Percentiles rank a stretch among this genome's conserved stretches.
Conservation (phyloP, 2,113 vertebrate species). For the Xiphophorus couchianus region DNA sequence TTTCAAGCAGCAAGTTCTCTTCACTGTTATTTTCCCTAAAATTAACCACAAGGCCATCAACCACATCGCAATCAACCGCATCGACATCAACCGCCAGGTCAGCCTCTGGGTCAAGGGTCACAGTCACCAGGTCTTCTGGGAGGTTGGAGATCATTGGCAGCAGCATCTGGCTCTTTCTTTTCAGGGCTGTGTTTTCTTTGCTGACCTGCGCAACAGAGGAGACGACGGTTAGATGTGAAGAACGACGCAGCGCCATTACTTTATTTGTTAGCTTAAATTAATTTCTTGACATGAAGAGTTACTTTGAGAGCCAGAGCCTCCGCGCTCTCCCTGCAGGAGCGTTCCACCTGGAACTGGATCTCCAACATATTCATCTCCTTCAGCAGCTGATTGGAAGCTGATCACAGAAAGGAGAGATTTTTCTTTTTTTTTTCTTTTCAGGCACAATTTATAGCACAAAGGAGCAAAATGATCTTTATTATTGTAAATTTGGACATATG, state of each 20-base stretch:
- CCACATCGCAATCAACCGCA: neutral
- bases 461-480: neutral
- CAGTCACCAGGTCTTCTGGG: conserved; percentile 39
- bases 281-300: neutral
- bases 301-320: conserved; percentile 79
- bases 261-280: neutral
- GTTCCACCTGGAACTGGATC: conserved; percentile 79
- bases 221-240: neutral
- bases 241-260: too few relatives aligned
- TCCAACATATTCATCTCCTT: conserved; percentile 81
- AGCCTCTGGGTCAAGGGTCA: conserved; percentile 27
- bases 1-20: conserved; percentile 43
- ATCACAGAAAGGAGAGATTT: neutral
- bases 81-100: conserved; percentile 4
- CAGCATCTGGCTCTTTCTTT: conserved; percentile 74
- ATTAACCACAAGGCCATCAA: neutral
- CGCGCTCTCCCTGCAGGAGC: conserved; percentile 76
- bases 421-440: neutral
- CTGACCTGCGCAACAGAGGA: conserved; percentile 69
- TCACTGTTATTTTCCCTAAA: conserved; percentile 34
- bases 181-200: conserved; percentile 78
- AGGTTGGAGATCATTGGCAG: conserved; percentile 69
- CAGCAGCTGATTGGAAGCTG: conserved; percentile 81
- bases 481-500: neutral
- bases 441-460: neutral